Base-by-base conservation (phyloP, 2,888 invertebrate genomes). In the Crocallis elinguaria region DNA sequence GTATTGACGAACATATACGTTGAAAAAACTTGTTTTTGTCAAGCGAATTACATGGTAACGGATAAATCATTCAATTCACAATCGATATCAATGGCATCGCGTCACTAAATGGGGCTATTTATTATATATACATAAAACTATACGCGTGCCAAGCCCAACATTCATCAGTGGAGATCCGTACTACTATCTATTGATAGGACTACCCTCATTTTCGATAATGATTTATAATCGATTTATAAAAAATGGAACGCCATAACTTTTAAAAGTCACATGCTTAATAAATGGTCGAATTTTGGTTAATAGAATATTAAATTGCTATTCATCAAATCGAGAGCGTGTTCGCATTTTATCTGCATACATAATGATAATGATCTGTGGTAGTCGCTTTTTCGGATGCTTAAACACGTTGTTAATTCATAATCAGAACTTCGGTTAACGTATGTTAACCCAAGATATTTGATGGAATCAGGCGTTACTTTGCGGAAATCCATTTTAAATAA, bases 221-320 rank as follows among this genome's bases (percentile, higher is more conserved):
- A 89, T 88, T 77, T 77, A 89, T 86, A 63, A 16, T 21, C 48
- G 32, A 43, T 67, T 67, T 67, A 53, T 33, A 59, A 53, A 60
- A 58, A 51, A 12, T 29, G 29, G 39, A 44, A 44, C 49, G 43
- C 42, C 51, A 51, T 61, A 38, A 45, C 45, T 41, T 55, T 49
- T 46, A 53, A 57, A 49, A 52, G 39, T 49, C 52, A 63, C 57
- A 56, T 50, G 57, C 55, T 49, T 63, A 74, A 76, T 74, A 71
- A 69, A 71, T 66, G 68, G 56, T 67, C 69, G 62, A 77, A 77
- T 82, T 79, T 79, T 73, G 77, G 71, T 81, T 84, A 82, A 82
- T 82, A 80, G 79, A 85, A 85, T 82, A 87, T 86, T 81, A 85
- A 84, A 86, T 69, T 72, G 69, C 67, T 67, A 77, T 88, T 77